Evolutionary conservation across 2,888 invertebrate species (phyloP), one percentile per base, ranked within the genome.

Genomic region (Meliscaeva auricollis): DNA sequence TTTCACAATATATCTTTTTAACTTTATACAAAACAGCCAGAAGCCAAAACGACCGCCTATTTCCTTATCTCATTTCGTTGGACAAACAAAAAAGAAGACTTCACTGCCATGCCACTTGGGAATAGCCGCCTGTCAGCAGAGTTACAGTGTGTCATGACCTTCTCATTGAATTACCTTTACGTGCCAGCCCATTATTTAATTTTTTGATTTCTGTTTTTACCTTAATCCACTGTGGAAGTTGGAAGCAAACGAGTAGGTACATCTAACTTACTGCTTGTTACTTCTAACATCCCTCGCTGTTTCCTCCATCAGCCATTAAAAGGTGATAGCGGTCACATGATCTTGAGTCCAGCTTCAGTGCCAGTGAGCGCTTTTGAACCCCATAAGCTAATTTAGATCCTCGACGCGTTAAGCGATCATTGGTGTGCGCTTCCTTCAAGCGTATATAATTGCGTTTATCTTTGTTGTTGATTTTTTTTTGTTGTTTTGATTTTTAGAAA

Each of bases 351-450:
- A 30, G 62, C 32, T 64, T 13, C 50, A 52, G 35, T 52, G 70
- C 58, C 30, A 41, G 38, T 66, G 78, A 41, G 73, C 68, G 58
- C 60, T 62, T 85, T 85, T 85, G 75, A 85, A 76, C 81, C 79
- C 85, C 85, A 81, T 85, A 72, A 85, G 85, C 81, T 85, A 81
- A 85, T 85, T 85, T 85, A 85, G 85, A 85, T 85, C 85, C 80
- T 84, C 79, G 80, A 75, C 84, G 84, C 84, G 80, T 84, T 84
- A 84, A 84, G 84, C 74, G 38, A 70, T 80, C 70, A 30, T 30
- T 50, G 60, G 48, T 69, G 83, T 41, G 62, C 68, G 44, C 54
- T 78, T 84, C 84, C 84, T 80, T 72, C 32, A 80, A 84, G 80
- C 80, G 58, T 50, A 46, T 60, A 58, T 17, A 50, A 22, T 26